Percentiles rank a stretch among this genome's conserved stretches.
Conservation (phyloP, 2,797 vertebrate genomes). For the Muraenolepis orangiensis region DNA sequence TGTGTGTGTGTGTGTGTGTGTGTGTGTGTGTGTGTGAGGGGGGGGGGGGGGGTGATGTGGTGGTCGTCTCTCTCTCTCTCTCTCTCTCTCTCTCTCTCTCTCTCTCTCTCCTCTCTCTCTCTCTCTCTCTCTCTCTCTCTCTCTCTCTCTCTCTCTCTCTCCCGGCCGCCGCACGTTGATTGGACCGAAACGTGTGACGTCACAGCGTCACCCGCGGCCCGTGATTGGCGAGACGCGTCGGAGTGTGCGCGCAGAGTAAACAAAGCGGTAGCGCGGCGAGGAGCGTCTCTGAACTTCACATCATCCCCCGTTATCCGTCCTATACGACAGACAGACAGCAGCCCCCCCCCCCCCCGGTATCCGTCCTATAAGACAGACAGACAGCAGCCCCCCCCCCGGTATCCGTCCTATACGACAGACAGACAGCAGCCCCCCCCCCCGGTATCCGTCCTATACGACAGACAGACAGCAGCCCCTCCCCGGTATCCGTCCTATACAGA, state of each 20-base stretch:
- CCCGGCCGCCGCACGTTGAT: conserved; percentile 69
- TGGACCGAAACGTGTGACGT: conserved; percentile 74
- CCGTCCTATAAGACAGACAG: no score
- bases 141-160: no score
- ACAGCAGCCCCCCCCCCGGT: no score
- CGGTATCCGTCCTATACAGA: conserved; percentile 27
- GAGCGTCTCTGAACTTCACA: conserved; percentile 76
- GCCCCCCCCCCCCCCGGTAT: no score
- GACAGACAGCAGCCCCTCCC: no score
- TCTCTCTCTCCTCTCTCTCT: no score
- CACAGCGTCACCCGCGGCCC: conserved; percentile 58
- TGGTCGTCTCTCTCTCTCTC: conserved; percentile 35
- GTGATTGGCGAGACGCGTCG: conserved; percentile 71
- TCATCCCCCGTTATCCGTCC: conserved; percentile 51
- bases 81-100: no score
- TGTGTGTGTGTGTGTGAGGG: conserved; percentile 27
- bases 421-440: no score
- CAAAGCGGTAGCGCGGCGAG: conserved; percentile 75
- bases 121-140: no score
- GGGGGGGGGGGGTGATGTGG: conserved; percentile 45
- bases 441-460: no score
- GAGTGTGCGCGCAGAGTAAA: conserved; percentile 64
- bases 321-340: no score
- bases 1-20: conserved; percentile 48
- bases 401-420: no score